These are phyloP conservation scores for Rhea pennata DNA, from an alignment of 2,113 vertebrate genomes.

Conservation along the genomic window DNA sequence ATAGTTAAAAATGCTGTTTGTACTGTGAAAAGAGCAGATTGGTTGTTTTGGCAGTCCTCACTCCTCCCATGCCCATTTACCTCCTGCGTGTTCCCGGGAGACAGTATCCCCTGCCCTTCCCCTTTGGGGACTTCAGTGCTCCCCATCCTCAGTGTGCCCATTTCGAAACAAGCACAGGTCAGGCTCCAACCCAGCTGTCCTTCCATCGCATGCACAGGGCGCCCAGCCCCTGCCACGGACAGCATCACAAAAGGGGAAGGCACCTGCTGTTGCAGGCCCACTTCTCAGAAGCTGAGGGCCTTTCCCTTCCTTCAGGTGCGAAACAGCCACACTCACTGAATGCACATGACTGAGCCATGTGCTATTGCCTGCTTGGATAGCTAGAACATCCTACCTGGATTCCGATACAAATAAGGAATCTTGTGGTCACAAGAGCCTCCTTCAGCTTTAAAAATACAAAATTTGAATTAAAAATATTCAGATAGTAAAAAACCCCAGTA, in stretches of 20 bases:
- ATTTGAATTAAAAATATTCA: conserved; percentile 60
- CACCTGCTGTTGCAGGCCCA: fast-evolving
- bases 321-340: not conserved
- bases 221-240: not conserved
- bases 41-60: conserved; percentile 18
- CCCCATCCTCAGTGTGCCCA: not conserved
- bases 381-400: conserved; percentile 17
- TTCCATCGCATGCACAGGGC: not conserved
- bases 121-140: fast-evolving
- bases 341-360: not conserved
- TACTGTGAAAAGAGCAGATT: conserved; percentile 30
- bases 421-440: conserved; percentile 45
- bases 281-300: not conserved
- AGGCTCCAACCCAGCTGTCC: not conserved
- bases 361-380: not conserved
- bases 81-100: not conserved
- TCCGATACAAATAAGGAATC: conserved; percentile 38
- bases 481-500: conserved; percentile 51
- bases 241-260: fast-evolving
- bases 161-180: not conserved
- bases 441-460: conserved; percentile 62
- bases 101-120: not conserved
- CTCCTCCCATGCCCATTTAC: not conserved
- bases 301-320: fast-evolving
- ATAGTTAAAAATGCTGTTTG: not conserved